Base-by-base conservation (phyloP, 2,888 invertebrate species). In the Cerastis rubricosa region DNA sequence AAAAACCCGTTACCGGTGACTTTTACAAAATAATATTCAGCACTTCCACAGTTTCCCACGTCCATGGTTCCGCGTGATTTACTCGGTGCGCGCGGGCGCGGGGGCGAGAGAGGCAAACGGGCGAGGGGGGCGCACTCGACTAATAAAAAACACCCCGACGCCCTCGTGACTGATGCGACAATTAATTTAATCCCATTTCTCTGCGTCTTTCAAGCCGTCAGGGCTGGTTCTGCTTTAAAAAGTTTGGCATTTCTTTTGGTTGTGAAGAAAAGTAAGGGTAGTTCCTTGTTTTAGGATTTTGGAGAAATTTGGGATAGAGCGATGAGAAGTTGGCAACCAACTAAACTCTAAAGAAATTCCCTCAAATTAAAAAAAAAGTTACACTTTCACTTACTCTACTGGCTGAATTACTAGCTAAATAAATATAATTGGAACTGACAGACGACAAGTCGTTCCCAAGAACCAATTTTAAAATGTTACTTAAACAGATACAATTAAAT, bases 131-230 rank as follows among this genome's bases (percentile, higher is more conserved):
- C 87, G 93, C 94, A 94, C 96, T 96, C 95, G 96, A 95, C 96
- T 96, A 96, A 96, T 96, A 96, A 96, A 96, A 96, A 96, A 96
- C 96, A 96, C 95, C 96, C 96, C 96, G 95, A 94, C 96, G 95
- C 96, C 95, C 94, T 95, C 94, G 96, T 96, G 96, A 96, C 95
- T 96, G 96, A 96, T 96, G 96, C 95, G 96, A 96, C 96, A 96
- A 96, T 96, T 96, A 96, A 96, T 96, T 96, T 96, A 96, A 96
- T 96, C 96, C 96, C 95, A 96, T 96, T 96, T 96, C 96, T 96
- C 96, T 94, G 94, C 96, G 96, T 96, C 96, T 96, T 95, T 93
- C 92, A 89, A 91, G 89, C 89, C 83, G 89, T 89, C 93, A 96
- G 96, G 96, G 96, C 83, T 96, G 95, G 43, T 91, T 43, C 81